Evolutionary conservation across 2,888 invertebrate genomes (phyloP).

Genomic region (Apodemia mormo): DNA sequence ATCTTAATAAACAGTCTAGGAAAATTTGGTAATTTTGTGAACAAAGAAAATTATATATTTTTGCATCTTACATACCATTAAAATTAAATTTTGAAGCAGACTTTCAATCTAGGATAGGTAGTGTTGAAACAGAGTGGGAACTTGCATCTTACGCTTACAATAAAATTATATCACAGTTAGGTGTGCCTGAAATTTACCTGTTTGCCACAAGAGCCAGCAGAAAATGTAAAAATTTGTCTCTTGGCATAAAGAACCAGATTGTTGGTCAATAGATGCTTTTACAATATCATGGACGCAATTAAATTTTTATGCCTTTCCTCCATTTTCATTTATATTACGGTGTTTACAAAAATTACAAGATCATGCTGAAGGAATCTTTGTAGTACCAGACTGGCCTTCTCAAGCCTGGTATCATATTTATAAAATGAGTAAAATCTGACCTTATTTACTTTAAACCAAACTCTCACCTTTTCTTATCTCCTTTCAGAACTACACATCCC

Average conservation of each 20-base stretch:
- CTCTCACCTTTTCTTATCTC: not conserved
- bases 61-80: not conserved
- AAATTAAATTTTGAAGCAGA: not conserved
- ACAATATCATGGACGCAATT: not conserved
- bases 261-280: not conserved
- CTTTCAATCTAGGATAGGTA: not conserved
- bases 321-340: not conserved
- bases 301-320: not conserved
- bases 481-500: not conserved
- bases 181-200: not conserved
- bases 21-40: too few species aligned
- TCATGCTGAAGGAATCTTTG: not conserved
- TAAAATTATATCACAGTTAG: not conserved
- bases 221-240: not conserved
- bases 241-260: not conserved
- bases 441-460: not conserved
- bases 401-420: conserved; percentile 3
- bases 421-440: not conserved
- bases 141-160: not conserved
- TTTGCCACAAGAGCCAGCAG: not conserved
- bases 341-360: not conserved
- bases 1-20: too few species aligned
- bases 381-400: not conserved
- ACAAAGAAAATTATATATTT: not conserved
- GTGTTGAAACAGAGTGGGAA: not conserved